phyloP scores from a whole-genome alignment of 2,888 invertebrate genomes.

The Phortica magna region DNA sequence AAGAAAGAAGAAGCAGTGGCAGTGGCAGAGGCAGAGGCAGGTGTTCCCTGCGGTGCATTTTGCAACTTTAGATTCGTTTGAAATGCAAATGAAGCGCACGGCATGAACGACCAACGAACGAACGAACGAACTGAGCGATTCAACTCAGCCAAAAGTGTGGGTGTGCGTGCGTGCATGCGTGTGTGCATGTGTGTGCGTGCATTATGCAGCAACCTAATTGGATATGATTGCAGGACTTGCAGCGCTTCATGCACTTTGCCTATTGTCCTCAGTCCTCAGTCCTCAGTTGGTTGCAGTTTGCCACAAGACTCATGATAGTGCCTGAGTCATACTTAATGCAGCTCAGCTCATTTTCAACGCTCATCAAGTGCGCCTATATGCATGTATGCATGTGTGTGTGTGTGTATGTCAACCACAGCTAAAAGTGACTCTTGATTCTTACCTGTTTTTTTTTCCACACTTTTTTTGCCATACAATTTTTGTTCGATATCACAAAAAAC shows the following conservation, averaged over 20 bases:
- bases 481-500: neutral
- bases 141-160: neutral
- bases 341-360: no score
- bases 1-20: neutral
- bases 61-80: constrained; percentile 61
- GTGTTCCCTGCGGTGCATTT: constrained; percentile 50
- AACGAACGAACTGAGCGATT: constrained; percentile 35
- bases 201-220: constrained; percentile 62
- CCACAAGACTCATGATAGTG: neutral
- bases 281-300: neutral
- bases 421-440: no score
- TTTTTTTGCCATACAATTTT: neutral
- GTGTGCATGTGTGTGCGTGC: constrained; percentile 28
- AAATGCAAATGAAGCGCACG: constrained; percentile 74
- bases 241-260: neutral
- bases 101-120: constrained; percentile 25
- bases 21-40: neutral
- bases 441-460: neutral
- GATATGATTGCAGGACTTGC: constrained; percentile 48
- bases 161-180: neutral
- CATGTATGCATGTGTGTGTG: no score
- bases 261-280: no score
- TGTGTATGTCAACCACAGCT: no score
- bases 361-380: no score
- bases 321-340: no score